phyloP scores from a whole-genome alignment of 2,113 vertebrate genomes.

The Ifrita kowaldi region DNA sequence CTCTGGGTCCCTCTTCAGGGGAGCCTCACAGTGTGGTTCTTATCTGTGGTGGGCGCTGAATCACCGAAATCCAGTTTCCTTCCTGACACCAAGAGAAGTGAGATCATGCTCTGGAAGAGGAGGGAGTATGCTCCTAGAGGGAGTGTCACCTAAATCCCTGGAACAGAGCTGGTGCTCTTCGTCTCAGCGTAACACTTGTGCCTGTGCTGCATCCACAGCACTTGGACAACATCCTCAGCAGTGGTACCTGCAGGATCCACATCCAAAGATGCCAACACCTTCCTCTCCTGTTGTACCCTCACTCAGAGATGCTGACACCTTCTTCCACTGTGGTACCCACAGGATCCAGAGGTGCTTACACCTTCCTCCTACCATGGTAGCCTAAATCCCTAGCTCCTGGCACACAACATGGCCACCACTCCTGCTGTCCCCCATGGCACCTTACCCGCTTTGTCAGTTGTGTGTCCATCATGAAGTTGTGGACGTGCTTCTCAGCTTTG shows the following conservation, averaged over 20 bases:
- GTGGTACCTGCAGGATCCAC: not conserved
- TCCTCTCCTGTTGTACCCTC: not conserved
- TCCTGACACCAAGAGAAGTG: not conserved
- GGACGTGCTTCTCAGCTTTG: constrained; percentile 97
- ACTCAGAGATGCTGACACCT: not conserved
- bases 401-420: not conserved
- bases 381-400: not conserved
- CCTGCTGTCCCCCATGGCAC: not conserved
- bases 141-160: not conserved
- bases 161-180: not conserved
- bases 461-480: constrained; percentile 99
- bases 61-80: not conserved
- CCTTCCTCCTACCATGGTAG: not conserved
- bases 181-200: rapidly evolving
- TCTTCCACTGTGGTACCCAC: not conserved
- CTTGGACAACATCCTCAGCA: not conserved
- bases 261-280: not conserved
- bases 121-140: not conserved
- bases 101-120: not conserved
- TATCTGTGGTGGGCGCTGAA: not conserved
- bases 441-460: constrained; percentile 96
- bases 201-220: not conserved
- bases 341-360: not conserved
- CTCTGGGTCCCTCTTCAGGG: not conserved
- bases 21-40: not conserved